A percentile compares a stretch with the other conserved stretches of the same genome.
phyloP scores from a whole-genome alignment of 2,113 vertebrate species.

The Sphyrna mokarran region DNA sequence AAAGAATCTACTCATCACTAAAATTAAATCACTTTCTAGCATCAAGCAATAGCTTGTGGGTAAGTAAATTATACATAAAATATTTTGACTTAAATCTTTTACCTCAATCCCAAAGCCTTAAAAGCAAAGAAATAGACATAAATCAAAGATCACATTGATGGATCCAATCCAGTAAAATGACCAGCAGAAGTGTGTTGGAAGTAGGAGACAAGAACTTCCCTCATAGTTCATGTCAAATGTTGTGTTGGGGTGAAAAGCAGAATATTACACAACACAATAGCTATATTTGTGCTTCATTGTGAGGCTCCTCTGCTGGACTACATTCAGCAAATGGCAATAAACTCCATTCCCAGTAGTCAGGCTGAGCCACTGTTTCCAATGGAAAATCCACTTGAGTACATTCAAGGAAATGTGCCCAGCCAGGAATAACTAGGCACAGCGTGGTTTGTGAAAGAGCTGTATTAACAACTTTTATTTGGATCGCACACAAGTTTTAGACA shows the following conservation, averaged over 20 bases:
- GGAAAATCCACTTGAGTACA: conserved; percentile 17
- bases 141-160: neutral
- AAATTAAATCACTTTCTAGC: neutral
- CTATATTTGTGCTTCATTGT: conserved; percentile 17
- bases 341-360: conserved; percentile 12
- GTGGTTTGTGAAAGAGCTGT: conserved; percentile 5
- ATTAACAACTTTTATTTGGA: conserved; percentile 28
- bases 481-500: neutral
- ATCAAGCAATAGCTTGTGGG: neutral
- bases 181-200: neutral
- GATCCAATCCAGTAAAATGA: neutral
- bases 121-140: neutral
- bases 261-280: conserved; percentile 21
- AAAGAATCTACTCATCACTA: neutral
- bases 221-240: neutral
- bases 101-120: neutral
- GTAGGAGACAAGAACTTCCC: neutral
- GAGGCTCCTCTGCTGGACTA: conserved; percentile 18
- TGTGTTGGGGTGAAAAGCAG: neutral
- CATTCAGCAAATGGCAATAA: conserved; percentile 20
- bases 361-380: conserved; percentile 31
- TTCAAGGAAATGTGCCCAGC: conserved; percentile 21
- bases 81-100: neutral
- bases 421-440: conserved; percentile 15
- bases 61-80: neutral